Evolutionary conservation across 1,140 invertebrate species (phyloP).

Genomic region (Trissolcus basalis): DNA sequence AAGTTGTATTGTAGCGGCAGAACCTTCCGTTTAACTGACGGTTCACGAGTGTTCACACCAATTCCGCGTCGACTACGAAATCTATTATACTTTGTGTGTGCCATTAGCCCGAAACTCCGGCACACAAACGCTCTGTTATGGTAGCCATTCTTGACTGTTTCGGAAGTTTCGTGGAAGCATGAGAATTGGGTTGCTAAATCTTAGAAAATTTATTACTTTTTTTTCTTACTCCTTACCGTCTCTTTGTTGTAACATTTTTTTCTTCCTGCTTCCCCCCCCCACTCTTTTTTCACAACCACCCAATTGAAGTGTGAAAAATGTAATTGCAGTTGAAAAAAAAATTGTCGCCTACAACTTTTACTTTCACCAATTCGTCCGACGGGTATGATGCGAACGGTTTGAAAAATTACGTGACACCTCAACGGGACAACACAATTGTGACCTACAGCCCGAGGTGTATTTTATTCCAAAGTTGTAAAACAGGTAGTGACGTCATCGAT

Average conservation of each 20-base stretch:
- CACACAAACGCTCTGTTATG: slow-evolving; percentile 19
- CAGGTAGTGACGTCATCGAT: slow-evolving; percentile 71
- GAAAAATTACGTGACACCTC: background rate
- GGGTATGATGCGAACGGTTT: background rate
- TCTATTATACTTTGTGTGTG: slow-evolving; percentile 20
- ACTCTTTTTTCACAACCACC: too few species aligned
- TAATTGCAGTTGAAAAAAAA: too few species aligned
- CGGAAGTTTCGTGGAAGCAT: background rate
- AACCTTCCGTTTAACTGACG: slow-evolving; percentile 22
- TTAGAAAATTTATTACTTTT: slow-evolving; percentile 3
- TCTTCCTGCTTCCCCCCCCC: too few species aligned
- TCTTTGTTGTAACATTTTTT: too few species aligned
- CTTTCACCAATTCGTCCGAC: too few species aligned
- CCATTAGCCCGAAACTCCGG: slow-evolving; percentile 11
- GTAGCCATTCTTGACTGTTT: background rate
- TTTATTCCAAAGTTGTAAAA: slow-evolving; percentile 62
- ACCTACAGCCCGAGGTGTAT: slow-evolving; percentile 66
- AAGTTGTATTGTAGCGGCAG: slow-evolving; percentile 14
- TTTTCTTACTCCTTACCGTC: too few species aligned
- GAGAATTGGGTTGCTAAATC: slow-evolving; percentile 4
- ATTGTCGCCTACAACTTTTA: too few species aligned
- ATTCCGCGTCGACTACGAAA: slow-evolving; percentile 13
- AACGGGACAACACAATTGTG: slow-evolving; percentile 24
- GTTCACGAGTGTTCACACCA: background rate
- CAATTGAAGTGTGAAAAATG: too few species aligned